Percentiles rank a stretch among this genome's conserved stretches.
Conservation (phyloP, 2,888 invertebrate species). For the Phasia obesa region DNA sequence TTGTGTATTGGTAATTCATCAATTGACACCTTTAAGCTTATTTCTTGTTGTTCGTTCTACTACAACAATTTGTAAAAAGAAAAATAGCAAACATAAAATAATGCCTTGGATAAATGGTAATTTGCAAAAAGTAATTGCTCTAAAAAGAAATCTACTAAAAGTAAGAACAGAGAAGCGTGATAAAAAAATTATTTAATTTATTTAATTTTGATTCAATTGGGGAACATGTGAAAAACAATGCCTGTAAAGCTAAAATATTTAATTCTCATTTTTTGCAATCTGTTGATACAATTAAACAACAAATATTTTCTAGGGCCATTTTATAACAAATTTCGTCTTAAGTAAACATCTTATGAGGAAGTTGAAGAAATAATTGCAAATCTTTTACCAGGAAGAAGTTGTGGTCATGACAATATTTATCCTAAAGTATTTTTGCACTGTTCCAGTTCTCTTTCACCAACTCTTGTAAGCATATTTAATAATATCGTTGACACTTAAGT, state of each 20-base stretch:
- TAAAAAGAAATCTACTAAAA: not conserved
- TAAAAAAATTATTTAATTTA: not conserved
- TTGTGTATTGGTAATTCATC: no score
- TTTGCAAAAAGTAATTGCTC: not conserved
- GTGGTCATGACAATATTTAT: slow-evolving; percentile 20
- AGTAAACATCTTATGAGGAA: not conserved
- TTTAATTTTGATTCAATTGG: no score
- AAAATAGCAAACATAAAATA: no score
- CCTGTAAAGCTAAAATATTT: not conserved
- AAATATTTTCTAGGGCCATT: not conserved
- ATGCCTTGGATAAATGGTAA: not conserved
- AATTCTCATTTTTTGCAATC: not conserved
- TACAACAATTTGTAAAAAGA: no score
- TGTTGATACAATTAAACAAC: not conserved
- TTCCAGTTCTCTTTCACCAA: not conserved
- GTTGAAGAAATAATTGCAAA: not conserved
- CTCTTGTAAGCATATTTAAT: not conserved
- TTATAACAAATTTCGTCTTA: not conserved
- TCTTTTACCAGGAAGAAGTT: not conserved
- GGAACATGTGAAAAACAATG: not conserved
- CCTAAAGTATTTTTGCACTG: slow-evolving; percentile 16
- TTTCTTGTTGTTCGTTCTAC: no score
- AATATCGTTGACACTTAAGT: not conserved
- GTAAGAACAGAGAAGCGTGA: not conserved
- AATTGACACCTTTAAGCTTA: no score